A percentile compares a stretch with the other conserved stretches of the same genome.
Conservation (phyloP, 2,113 vertebrate species). For the Eira barbara region DNA sequence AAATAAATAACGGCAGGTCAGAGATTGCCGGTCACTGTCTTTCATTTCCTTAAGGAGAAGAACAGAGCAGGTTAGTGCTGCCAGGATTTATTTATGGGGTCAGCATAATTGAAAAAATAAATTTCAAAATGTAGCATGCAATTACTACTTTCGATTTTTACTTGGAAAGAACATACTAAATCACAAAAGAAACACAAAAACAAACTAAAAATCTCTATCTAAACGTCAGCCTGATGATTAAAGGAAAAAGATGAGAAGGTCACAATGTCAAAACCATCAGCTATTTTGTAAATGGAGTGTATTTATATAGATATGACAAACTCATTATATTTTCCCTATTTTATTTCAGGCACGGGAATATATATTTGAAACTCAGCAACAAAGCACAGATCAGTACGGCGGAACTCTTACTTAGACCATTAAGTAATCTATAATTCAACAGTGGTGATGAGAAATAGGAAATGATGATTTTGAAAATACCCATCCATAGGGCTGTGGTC, state of each 20-base stretch:
- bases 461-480: not conserved
- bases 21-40: not conserved
- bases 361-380: not conserved
- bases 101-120: not conserved
- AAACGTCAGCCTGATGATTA: not conserved
- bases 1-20: not conserved
- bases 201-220: not conserved
- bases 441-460: not conserved
- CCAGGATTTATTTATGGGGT: not conserved
- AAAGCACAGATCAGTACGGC: too few species aligned
- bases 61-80: not conserved
- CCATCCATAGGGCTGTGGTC: accelerated
- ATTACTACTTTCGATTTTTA: not conserved
- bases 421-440: not conserved
- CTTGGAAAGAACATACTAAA: not conserved
- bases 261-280: not conserved
- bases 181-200: not conserved
- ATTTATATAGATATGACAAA: not conserved
- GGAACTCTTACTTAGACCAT: not conserved
- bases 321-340: not conserved
- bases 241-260: not conserved
- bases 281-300: not conserved
- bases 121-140: not conserved
- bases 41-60: not conserved
- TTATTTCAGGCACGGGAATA: not conserved